Base-by-base conservation (phyloP, 2,797 vertebrate genomes). In the Columba guinea region DNA sequence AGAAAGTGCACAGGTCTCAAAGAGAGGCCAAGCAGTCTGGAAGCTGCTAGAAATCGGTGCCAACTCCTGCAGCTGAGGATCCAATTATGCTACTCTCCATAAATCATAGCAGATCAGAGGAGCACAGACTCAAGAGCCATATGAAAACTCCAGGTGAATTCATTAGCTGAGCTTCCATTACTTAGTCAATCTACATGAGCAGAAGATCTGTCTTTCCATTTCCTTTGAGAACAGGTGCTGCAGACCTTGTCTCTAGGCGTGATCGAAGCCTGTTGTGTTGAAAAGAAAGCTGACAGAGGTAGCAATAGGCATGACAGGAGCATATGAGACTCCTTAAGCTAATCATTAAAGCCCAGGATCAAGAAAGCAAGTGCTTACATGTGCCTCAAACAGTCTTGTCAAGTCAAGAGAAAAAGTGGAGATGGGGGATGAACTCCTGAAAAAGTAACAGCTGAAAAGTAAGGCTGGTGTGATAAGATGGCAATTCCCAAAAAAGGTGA, bases 311-410 rank as follows among this genome's bases (percentile, higher is more conserved):
- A 89, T 94, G 95, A 94, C 91, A 95, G 90, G 88, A 97, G 78
- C 88, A 93, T 93, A 90, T 92, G 94, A 96, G 88, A 83, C 68
- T 96, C 65, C 93, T 95, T 96, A 94, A 96, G 71, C 62, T 95
- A 87, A 95, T 95, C 88, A 87, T 95, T 95, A 93, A 93, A 93
- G 75, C 75, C 76, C 46, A 92, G 86, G 93, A 95, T 94, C 92
- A 95, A 95, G 93, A 85, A 89, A 94, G 84, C 71, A 83, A 92
- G 73, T 87, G 88, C 87, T 80, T 92, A 89, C 55, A 55, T 85
- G 93, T 78, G 90, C 93, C 88, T 95, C 75, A 87, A 76, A 90
- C 75, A 90, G 78, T 51, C 90, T 83, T 91, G 84, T 96, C 94
- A 96, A 83, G 85, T 71, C 78, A 95, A 79, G 34, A 87, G 59